These are phyloP conservation scores for Macrobrachium rosenbergii DNA, from an alignment of 1,140 invertebrate genomes.

Conservation along the genomic window DNA sequence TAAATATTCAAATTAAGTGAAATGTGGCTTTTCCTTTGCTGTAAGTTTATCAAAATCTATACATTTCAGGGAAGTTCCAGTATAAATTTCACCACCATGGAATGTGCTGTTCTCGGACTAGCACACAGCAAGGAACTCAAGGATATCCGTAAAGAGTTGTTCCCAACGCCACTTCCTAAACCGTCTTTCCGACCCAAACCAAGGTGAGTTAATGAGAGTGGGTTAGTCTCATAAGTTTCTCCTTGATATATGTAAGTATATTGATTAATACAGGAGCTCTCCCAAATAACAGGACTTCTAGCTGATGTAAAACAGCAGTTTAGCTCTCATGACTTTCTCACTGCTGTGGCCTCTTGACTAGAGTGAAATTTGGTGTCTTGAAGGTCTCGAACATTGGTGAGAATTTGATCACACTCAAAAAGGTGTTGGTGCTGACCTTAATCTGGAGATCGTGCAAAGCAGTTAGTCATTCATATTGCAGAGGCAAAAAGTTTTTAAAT, in stretches of 20 bases:
- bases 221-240: slow-evolving; percentile 7
- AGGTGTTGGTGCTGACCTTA: no score
- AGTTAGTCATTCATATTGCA: no score
- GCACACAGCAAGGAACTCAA: slow-evolving; percentile 77
- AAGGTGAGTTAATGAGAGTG: slow-evolving; percentile 66
- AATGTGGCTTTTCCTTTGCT: slow-evolving; percentile 1
- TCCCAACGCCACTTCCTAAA: slow-evolving; percentile 76
- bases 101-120: slow-evolving; percentile 83
- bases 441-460: no score
- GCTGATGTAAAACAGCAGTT: no score
- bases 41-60: neutral
- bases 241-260: neutral
- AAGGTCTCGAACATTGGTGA: no score
- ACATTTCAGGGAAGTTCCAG: slow-evolving; percentile 64
- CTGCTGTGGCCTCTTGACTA: no score
- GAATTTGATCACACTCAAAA: no score
- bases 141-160: slow-evolving; percentile 77
- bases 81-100: slow-evolving; percentile 85
- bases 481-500: no score
- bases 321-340: no score
- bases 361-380: no score
- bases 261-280: neutral
- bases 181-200: slow-evolving; percentile 75
- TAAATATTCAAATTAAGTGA: neutral
- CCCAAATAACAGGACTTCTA: no score